A percentile compares a stretch with the other conserved stretches of the same genome.
These are phyloP conservation scores for Hylaeus volcanicus DNA, from an alignment of 1,140 invertebrate genomes.

Conservation along the genomic window DNA sequence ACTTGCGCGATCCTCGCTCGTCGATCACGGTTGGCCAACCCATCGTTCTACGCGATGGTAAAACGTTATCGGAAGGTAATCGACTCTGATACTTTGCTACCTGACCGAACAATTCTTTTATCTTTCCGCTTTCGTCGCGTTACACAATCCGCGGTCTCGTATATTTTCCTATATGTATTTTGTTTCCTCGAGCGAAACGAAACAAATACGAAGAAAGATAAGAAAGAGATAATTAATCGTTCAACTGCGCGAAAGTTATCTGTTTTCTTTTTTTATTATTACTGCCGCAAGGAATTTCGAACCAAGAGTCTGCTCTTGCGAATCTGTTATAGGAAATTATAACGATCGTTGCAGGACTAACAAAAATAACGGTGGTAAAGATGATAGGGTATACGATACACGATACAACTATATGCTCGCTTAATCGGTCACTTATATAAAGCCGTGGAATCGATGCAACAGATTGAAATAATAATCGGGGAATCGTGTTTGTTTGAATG, in stretches of 20 bases:
- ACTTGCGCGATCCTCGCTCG: too few species aligned
- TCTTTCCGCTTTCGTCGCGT: background rate
- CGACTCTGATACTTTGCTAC: too few species aligned
- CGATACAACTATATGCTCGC: background rate
- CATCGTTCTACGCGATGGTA: constrained; percentile 5
- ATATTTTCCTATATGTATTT: too few species aligned
- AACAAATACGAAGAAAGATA: background rate
- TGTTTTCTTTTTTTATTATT: background rate
- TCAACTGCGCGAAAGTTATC: background rate
- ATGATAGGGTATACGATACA: constrained; percentile 3
- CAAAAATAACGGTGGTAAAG: background rate
- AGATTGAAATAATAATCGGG: constrained; percentile 63
- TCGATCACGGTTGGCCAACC: too few species aligned
- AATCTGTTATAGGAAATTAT: background rate
- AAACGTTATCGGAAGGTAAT: background rate
- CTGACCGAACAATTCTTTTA: background rate
- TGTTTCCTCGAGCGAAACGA: too few species aligned
- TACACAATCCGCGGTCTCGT: background rate
- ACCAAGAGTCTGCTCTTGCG: background rate
- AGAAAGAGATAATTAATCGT: background rate
- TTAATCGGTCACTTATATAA: constrained; percentile 26
- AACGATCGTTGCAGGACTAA: background rate
- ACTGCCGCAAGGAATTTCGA: background rate
- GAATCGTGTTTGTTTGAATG: constrained; percentile 56
- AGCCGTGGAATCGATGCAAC: constrained; percentile 25